Base-by-base conservation (phyloP, 2,888 invertebrate genomes). In the Disparrhopalites patrizii region DNA sequence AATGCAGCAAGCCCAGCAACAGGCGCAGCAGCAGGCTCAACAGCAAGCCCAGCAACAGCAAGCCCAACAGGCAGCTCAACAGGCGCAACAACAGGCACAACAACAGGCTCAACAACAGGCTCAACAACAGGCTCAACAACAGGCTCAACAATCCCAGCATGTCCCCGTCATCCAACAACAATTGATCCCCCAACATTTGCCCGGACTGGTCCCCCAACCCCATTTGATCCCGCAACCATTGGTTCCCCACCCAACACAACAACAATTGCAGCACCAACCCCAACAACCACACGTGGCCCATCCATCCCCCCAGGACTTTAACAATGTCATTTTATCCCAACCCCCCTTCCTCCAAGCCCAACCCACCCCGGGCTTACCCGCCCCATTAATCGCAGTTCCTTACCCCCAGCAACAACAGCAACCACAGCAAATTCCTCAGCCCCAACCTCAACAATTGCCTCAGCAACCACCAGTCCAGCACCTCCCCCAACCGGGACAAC, bases 81-180 rank as follows among this genome's bases (percentile, higher is more conserved):
- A 65, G 68, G 78, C 76, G 31, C 71, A 77, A 30, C 73, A 77
- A 31, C 77, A 77, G 47, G 74, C 4, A 68, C 75, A 77, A 71
- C 75, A 76, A 70, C 57, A 66, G 68, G 30, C 77, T 47, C 74
- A 3, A 69, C 75, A 76, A 70, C 75, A 76, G 70, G 54, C 62
- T 68, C 62, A 66, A n/a, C 68, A 57, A 27, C 73, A 67, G 30
- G 67, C 54, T 27, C 62, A 64, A 36, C 69, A 60, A 27, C 70
- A 65, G 40, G 69, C 64, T 66, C 72, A 67, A 47, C 54, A 66
- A 1, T 71, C 63, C 28, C 68, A 72, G 20, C 68, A 50, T 23
- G 23, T 25, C 8, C 20, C 38, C 15, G 28, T 55, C 2, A 28
- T n/a, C 40, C 55, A 55, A 28, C 56, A 56, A 8, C 65, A 47